Conservation (phyloP, 1,140 invertebrate species). For the Aphidius gifuensis region DNA sequence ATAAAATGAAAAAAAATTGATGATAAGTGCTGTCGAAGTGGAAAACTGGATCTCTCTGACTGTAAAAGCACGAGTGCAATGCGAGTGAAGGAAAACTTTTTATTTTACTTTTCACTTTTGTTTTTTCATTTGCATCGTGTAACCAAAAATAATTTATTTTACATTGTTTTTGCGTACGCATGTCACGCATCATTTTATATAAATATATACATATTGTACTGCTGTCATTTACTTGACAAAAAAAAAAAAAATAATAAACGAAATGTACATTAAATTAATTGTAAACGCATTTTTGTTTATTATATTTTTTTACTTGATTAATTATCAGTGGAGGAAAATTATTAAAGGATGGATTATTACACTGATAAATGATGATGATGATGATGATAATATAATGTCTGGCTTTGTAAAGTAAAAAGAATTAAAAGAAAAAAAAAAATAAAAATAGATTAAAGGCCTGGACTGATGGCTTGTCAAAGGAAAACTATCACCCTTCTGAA, state of each 20-base stretch:
- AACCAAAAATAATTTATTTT: too few relatives aligned
- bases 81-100: conserved; percentile 25
- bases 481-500: conserved; percentile 38
- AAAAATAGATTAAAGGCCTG: conserved; percentile 45
- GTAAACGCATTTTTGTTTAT: too few relatives aligned
- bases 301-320: too few relatives aligned
- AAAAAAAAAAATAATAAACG: too few relatives aligned
- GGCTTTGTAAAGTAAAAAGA: conserved; percentile 27
- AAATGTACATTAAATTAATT: too few relatives aligned
- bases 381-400: background rate
- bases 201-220: too few relatives aligned
- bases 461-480: conserved; percentile 41
- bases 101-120: too few relatives aligned
- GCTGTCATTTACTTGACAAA: too few relatives aligned
- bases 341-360: too few relatives aligned
- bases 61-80: conserved; percentile 19
- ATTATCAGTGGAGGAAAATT: too few relatives aligned
- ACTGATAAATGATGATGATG: conserved; percentile 1
- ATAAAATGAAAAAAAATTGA: conserved; percentile 7
- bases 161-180: conserved; percentile 22
- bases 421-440: background rate
- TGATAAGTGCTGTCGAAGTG: too few relatives aligned
- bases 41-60: too few relatives aligned
- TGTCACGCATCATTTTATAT: conserved; percentile 4
- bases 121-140: conserved; percentile 10